These are phyloP conservation scores for Oenanthe oenanthe DNA, from an alignment of 2,113 vertebrate species.

Conservation along the genomic window DNA sequence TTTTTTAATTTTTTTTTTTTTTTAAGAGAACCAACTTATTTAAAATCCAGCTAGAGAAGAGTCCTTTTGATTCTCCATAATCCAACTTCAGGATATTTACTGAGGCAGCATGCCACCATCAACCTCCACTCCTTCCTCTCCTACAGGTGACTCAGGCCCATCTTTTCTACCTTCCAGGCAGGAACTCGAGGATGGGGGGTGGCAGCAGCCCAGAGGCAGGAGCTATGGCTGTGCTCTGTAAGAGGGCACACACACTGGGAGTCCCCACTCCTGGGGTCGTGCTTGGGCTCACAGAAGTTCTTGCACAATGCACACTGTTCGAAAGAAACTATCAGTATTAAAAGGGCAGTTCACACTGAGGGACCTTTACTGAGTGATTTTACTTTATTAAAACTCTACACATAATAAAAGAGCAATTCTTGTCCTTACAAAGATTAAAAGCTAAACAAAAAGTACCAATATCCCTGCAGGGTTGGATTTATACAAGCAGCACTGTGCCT, in stretches of 20 bases:
- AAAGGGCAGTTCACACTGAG: background rate
- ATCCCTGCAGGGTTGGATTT: background rate
- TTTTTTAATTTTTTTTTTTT: background rate
- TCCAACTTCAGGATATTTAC: background rate
- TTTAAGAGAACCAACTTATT: background rate
- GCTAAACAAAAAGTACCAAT: background rate
- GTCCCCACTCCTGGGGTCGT: background rate
- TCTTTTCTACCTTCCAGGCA: background rate
- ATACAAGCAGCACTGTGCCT: background rate
- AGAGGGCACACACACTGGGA: background rate
- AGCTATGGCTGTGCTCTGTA: rapidly evolving
- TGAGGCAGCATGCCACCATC: background rate
- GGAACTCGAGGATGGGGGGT: background rate
- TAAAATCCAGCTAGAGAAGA: background rate
- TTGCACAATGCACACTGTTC: background rate
- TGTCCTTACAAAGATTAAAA: background rate
- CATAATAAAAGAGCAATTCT: background rate
- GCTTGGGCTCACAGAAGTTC: background rate
- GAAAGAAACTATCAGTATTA: background rate
- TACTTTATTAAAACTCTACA: background rate
- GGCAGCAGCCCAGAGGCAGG: background rate
- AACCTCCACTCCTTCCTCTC: background rate
- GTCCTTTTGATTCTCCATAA: background rate
- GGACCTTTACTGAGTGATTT: background rate
- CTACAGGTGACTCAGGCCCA: background rate